Evolutionary conservation across 2,113 vertebrate species (phyloP), one percentile per base, ranked within the genome.

Genomic region (Jacana jacana): DNA sequence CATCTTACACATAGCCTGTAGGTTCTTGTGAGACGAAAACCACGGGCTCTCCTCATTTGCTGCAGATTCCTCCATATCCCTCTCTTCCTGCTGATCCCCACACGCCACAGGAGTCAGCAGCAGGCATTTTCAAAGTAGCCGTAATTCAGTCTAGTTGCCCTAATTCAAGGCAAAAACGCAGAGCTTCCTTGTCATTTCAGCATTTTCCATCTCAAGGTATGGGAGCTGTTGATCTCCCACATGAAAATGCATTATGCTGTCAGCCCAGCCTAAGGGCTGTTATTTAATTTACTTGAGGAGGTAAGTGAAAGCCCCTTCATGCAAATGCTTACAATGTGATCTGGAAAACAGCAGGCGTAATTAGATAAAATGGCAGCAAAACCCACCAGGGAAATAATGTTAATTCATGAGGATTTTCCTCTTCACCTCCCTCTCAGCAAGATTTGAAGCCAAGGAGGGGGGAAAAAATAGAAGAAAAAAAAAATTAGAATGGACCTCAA

Each of bases 201-300:
- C n/a, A 1, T 81, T 92, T 91, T 94, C 81, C 73, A 61, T 95
- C 91, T 91, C 88, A 95, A 95, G 86, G 88, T 94, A 96, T 65
- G 80, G 95, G 88, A 96, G 93, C 95, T 96, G 96, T 93, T 96
- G 96, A 88, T 95, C 93, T 97, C 96, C 88, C 96, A 87, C 92
- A 81, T 96, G 96, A 93, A 95, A 95, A 97, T 85, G 88, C 83
- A 96, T 96, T 87, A 95, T 72, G 92, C 92, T 93, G 88, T 96
- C 96, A 96, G 96, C 92, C 92, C 91, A 92, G 96, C 96, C 93
- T 97, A 93, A 96, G 91, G 96, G 95, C 94, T 95, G 92, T 94
- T 97, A 96, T 96, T 96, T 97, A 93, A 97, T 97, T 97, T 96
- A 97, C 92, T 95, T 96, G 94, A 96, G 95, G 94, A 96, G 96